A percentile compares a stretch with the other conserved stretches of the same genome.
Evolutionary conservation across 2,113 vertebrate species (phyloP).

Genomic region (Neomonachus schauinslandi): DNA sequence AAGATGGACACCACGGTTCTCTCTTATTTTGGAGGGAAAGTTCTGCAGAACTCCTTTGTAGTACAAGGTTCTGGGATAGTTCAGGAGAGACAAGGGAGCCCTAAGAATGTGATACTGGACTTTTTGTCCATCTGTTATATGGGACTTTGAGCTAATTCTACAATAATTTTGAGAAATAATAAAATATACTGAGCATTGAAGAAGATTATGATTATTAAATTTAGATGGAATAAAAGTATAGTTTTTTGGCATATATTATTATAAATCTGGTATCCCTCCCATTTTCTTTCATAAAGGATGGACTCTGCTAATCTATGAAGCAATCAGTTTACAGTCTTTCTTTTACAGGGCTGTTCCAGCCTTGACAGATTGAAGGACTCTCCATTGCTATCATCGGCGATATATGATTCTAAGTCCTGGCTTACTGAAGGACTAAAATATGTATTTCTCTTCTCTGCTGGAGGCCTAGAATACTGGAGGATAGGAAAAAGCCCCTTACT

Average conservation of each 20-base stretch:
- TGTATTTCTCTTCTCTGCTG: background rate
- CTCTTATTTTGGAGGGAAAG: background rate
- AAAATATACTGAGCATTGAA: background rate
- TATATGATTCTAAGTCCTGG: background rate
- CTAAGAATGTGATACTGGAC: background rate
- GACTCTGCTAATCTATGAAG: background rate
- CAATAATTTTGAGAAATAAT: background rate
- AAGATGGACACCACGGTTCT: background rate
- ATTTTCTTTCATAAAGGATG: background rate
- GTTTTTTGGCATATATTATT: background rate
- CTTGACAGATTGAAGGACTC: background rate
- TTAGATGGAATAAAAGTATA: background rate
- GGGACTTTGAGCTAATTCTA: background rate
- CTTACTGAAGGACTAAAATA: background rate
- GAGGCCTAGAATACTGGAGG: background rate
- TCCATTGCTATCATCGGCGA: background rate
- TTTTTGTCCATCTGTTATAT: background rate
- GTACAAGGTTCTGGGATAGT: background rate
- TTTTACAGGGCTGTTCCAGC: background rate
- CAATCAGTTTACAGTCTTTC: background rate
- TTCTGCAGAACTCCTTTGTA: background rate
- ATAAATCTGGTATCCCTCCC: background rate
- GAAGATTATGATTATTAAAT: background rate
- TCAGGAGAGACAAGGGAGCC: background rate
- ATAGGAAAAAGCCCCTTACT: background rate